These are phyloP conservation scores for Actinemys pallida DNA, from an alignment of 2,113 vertebrate species.

Conservation along the genomic window DNA sequence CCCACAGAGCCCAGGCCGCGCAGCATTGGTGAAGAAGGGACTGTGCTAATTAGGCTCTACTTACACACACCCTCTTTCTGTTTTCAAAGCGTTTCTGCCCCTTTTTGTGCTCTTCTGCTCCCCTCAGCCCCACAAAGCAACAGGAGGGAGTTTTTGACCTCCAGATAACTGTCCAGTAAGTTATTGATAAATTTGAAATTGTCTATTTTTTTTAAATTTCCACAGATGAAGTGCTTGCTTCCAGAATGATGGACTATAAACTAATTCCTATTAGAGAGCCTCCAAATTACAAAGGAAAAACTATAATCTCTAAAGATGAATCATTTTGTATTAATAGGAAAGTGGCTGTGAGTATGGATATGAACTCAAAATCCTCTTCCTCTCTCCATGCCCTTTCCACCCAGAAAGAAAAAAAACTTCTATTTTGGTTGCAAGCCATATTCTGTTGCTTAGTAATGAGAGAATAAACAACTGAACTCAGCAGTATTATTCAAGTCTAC, in stretches of 20 bases:
- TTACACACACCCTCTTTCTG: not conserved
- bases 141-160: not conserved
- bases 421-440: conserved; percentile 20
- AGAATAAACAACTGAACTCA: conserved; percentile 14
- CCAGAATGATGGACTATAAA: conserved; percentile 33
- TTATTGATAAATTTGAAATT: conserved; percentile 38
- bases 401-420: not conserved
- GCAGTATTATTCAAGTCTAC: not conserved
- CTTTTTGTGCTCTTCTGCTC: not conserved
- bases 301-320: conserved; percentile 29
- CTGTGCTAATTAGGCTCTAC: not conserved
- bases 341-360: conserved; percentile 10
- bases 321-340: conserved; percentile 53
- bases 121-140: not conserved
- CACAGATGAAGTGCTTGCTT: conserved; percentile 3
- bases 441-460: conserved; percentile 42
- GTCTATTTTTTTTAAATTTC: not conserved
- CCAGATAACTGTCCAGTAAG: not conserved
- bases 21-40: not conserved
- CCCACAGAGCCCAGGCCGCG: not conserved
- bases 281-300: conserved; percentile 30
- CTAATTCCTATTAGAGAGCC: conserved; percentile 23
- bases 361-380: conserved; percentile 2
- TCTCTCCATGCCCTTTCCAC: not conserved
- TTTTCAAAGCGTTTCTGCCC: not conserved